Conservation (phyloP, 2,113 vertebrate species). For the Lagopus leucura region DNA sequence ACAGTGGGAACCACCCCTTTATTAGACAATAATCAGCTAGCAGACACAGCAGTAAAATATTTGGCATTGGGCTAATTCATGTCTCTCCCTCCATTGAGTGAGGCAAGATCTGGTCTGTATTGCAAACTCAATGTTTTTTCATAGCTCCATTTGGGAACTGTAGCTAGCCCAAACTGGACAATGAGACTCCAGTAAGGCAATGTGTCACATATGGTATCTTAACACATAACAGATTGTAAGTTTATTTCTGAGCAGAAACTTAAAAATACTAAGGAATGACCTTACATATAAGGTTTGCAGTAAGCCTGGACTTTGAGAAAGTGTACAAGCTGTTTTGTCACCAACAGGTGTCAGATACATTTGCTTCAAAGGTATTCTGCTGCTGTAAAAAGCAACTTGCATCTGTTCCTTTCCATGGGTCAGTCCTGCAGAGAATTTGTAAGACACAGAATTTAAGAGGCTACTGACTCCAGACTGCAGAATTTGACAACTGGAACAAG, state of each 20-base stretch:
- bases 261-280: neutral
- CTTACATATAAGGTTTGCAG: neutral
- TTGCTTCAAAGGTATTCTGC: neutral
- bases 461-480: neutral
- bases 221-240: neutral
- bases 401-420: neutral
- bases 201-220: neutral
- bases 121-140: neutral
- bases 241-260: neutral
- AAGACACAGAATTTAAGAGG: neutral
- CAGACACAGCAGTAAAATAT: neutral
- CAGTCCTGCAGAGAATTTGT: neutral
- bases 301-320: neutral
- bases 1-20: neutral
- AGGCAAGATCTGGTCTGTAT: neutral
- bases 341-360: neutral
- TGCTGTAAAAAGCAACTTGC: neutral
- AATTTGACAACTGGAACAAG: neutral
- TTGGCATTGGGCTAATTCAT: neutral
- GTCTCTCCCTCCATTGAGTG: fast-evolving
- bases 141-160: neutral
- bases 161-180: neutral
- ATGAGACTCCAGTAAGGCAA: neutral
- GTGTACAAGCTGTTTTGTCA: neutral
- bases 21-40: neutral